A percentile compares a stretch with the other conserved stretches of the same genome.
phyloP scores from a whole-genome alignment of 2,797 vertebrate species.

The Staurois parvus region DNA sequence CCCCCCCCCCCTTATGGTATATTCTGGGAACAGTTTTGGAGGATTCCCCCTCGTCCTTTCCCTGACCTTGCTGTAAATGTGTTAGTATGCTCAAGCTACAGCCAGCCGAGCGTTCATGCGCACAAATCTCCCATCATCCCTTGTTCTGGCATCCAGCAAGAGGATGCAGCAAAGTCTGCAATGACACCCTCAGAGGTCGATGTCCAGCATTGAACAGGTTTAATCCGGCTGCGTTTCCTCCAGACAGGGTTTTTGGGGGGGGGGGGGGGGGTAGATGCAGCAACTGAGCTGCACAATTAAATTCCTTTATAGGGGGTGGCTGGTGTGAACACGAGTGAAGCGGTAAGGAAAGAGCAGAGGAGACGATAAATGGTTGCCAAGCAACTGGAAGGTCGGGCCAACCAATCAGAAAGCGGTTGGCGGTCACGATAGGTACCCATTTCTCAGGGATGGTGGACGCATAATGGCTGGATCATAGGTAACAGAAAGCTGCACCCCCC shows the following conservation, averaged over 20 bases:
- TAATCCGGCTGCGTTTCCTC: conserved; percentile 9
- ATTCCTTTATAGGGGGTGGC: conserved; percentile 61
- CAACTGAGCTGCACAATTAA: conserved; percentile 71
- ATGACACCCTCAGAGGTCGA: background rate
- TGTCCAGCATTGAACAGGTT: conserved; percentile 12
- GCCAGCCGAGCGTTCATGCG: background rate
- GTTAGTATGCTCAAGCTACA: background rate
- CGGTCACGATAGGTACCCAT: conserved; percentile 64
- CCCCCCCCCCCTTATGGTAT: background rate
- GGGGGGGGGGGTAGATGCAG: background rate
- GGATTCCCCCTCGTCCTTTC: background rate
- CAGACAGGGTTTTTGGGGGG: background rate
- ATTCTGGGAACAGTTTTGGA: no score
- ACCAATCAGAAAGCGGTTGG: conserved; percentile 65
- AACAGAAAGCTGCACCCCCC: background rate
- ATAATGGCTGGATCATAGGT: conserved; percentile 7
- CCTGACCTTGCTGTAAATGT: conserved; percentile 35
- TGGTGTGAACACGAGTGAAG: conserved; percentile 4
- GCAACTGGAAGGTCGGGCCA: conserved; percentile 73
- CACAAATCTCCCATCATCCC: conserved; percentile 14
- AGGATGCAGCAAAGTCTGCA: background rate
- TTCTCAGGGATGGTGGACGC: conserved; percentile 58
- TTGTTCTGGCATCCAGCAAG: background rate
- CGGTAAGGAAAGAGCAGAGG: no score
- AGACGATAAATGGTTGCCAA: conserved; percentile 73